These are phyloP conservation scores for Zaprionus lineosus DNA, from an alignment of 2,888 invertebrate genomes.

Conservation along the genomic window DNA sequence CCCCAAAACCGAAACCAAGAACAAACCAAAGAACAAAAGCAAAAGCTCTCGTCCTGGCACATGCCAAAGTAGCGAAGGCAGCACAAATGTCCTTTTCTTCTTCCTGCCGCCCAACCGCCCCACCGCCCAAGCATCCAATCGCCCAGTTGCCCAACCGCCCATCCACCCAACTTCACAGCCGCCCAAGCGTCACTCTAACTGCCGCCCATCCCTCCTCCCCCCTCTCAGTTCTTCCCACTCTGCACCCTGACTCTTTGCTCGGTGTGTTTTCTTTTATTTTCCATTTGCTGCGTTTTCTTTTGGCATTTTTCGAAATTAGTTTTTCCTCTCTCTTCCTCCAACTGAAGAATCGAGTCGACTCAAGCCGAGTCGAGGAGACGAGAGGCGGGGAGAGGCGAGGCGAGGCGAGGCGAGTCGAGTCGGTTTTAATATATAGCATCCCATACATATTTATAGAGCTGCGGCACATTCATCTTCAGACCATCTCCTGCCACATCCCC, in stretches of 20 bases:
- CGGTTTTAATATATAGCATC: constrained; percentile 80
- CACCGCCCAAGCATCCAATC: neutral
- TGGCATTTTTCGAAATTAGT: constrained; percentile 80
- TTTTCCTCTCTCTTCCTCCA: constrained; percentile 76
- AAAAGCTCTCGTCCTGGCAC: neutral
- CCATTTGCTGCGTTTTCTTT: constrained; percentile 73
- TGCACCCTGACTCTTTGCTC: constrained; percentile 22
- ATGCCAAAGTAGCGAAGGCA: constrained; percentile 47
- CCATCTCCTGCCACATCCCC: constrained; percentile 26
- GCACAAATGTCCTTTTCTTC: constrained; percentile 76
- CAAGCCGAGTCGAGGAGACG: constrained; percentile 44
- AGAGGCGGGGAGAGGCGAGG: constrained; percentile 67
- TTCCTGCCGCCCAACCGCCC: constrained; percentile 26
- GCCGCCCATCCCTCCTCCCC: too few species aligned
- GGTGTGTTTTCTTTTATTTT: constrained; percentile 59
- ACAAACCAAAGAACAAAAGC: constrained; percentile 8
- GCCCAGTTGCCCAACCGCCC: too few species aligned
- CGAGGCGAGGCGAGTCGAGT: constrained; percentile 60
- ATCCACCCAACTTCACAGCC: too few species aligned
- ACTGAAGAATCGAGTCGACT: constrained; percentile 58
- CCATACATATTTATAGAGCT: constrained; percentile 80
- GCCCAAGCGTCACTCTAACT: too few species aligned
- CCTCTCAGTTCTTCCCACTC: too few species aligned
- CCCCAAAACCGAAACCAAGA: constrained; percentile 27
- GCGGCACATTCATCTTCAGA: constrained; percentile 78